phyloP scores from a whole-genome alignment of 2,888 invertebrate species.

The Hesperia comma region DNA sequence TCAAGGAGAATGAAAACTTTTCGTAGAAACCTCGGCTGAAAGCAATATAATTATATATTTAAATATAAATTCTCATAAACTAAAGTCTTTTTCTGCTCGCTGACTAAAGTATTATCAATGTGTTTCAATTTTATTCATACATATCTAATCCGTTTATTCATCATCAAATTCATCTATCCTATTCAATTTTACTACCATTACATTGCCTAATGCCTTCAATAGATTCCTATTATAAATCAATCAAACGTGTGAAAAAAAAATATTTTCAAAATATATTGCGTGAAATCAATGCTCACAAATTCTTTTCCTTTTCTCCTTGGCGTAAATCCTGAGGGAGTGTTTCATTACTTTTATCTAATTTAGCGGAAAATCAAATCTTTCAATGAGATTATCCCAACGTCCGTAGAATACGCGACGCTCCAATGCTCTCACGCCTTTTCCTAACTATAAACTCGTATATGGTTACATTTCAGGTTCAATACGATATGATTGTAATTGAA shows the following conservation, averaged over 20 bases:
- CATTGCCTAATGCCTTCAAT: too few species aligned
- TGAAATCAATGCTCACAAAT: slow-evolving; percentile 53
- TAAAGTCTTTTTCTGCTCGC: too few species aligned
- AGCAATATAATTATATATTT: too few species aligned
- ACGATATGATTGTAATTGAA: slow-evolving; percentile 18
- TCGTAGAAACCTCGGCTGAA: too few species aligned
- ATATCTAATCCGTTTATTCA: too few species aligned
- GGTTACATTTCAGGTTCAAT: slow-evolving; percentile 25
- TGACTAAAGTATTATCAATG: too few species aligned
- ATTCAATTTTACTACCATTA: too few species aligned
- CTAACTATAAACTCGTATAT: slow-evolving; percentile 22
- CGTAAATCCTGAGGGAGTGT: slow-evolving; percentile 66
- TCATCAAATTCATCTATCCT: too few species aligned
- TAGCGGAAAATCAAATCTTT: slow-evolving; percentile 82
- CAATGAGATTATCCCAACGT: slow-evolving; percentile 73
- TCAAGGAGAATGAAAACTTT: too few species aligned
- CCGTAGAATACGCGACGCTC: slow-evolving; percentile 37
- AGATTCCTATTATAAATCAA: too few species aligned
- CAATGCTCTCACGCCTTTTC: slow-evolving; percentile 38
- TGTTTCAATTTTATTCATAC: neutral
- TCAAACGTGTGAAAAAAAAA: neutral
- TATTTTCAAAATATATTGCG: slow-evolving; percentile 19
- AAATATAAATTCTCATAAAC: too few species aligned
- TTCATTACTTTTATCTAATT: slow-evolving; percentile 82
- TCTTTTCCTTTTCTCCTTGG: slow-evolving; percentile 55